Base-by-base conservation (phyloP, 2,113 vertebrate genomes). In the Prolemur simus region DNA sequence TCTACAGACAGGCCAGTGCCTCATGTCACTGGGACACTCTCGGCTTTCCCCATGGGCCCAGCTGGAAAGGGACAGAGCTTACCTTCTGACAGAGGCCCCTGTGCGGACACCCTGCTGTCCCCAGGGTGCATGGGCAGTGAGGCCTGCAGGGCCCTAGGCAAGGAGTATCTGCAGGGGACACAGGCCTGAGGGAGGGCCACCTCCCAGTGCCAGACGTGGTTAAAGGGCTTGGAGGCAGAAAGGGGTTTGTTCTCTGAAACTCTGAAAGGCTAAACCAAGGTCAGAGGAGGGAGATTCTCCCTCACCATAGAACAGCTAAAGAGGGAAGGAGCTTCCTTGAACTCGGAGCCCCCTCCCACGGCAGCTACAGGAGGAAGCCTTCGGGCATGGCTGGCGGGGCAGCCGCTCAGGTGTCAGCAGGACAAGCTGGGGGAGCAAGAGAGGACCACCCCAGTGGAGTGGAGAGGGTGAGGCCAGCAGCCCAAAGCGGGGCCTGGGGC, bases 181-280 rank as follows among this genome's bases (percentile, higher is more conserved):
- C n/a, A 2, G 37, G 23, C 27, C 17, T 13, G 23, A 39, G 39
- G 23, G 71, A 85, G 20, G 45, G 23, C 34, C 0, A 7, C 54
- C 34, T 37, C n/a, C 6, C 25, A 39, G 6, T 2, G 9, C 4
- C 47, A 0, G 12, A 39, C 54, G 47, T 3, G 0, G 0, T 25
- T 64, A 37, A 2, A n/a, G 7, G 54, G 47, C 18, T 25, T 4
- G 14, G 54, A 25, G 34, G 63, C n/a, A 81, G 80, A 84, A 80
- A 77, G 18, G 13, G 39, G 52, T 47, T 20, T 21, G 49, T 20
- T 54, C 83, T 63, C 69, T 68, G 80, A 14, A 0, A 45, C 25
- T 63, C 25, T 15, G 27, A 66, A 45, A 42, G 34, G 52, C 74
- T 63, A 77, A 87, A 20, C 32, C 81, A 56, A 58, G 80, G 69